Conservation (phyloP, 2,888 invertebrate species). For the Copidosoma aretas region DNA sequence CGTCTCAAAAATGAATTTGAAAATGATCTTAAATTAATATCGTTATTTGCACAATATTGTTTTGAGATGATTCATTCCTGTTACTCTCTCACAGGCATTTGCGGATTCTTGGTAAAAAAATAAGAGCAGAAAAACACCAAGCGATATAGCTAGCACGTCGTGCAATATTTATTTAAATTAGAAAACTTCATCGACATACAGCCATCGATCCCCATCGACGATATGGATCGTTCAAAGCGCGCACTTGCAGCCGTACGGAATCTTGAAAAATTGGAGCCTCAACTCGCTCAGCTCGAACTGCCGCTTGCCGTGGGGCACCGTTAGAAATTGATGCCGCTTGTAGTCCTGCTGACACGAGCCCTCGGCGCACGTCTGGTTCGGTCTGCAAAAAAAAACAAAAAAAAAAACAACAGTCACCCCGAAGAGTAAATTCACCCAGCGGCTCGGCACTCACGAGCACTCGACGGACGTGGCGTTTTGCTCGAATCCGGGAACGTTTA, state of each 20-base stretch:
- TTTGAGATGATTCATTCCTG: no score
- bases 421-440: background rate
- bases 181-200: no score
- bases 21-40: no score
- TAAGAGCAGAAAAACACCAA: no score
- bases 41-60: no score
- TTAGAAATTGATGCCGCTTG: slow-evolving; percentile 32
- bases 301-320: slow-evolving; percentile 18
- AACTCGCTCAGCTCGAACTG: slow-evolving; percentile 26
- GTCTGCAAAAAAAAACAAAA: slow-evolving; percentile 12
- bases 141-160: no score
- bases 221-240: background rate
- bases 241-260: slow-evolving; percentile 32
- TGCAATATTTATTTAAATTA: no score
- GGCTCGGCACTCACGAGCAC: slow-evolving; percentile 20
- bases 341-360: slow-evolving; percentile 31
- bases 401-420: background rate
- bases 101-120: no score
- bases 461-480: slow-evolving; percentile 22
- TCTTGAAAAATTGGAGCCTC: slow-evolving; percentile 19
- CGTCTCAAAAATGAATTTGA: no score
- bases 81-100: no score
- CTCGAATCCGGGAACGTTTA: slow-evolving; percentile 27
- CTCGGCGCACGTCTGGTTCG: slow-evolving; percentile 18
- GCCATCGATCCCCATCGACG: no score